These are phyloP conservation scores for Heliconius erato DNA, from an alignment of 2,888 invertebrate species.

Conservation along the genomic window DNA sequence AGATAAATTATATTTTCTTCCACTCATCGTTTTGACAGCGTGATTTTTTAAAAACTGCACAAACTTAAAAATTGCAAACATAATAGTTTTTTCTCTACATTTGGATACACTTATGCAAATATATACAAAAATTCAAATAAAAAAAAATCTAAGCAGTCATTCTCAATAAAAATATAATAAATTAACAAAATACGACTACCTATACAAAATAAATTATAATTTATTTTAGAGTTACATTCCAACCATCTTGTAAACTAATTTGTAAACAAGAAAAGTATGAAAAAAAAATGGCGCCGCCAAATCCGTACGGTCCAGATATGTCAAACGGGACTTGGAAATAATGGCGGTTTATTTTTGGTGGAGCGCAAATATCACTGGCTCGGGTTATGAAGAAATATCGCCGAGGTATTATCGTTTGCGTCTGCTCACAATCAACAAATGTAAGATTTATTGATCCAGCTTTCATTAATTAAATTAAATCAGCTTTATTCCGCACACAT, in stretches of 20 bases:
- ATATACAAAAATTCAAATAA: too few relatives aligned
- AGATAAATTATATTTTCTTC: too few relatives aligned
- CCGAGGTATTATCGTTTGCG: conserved; percentile 59
- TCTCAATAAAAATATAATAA: too few relatives aligned
- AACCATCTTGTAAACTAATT: conserved; percentile 41
- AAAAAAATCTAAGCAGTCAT: too few relatives aligned
- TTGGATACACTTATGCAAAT: too few relatives aligned
- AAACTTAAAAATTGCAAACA: too few relatives aligned
- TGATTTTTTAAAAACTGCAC: too few relatives aligned
- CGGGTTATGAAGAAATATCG: conserved; percentile 68
- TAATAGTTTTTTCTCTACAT: too few relatives aligned
- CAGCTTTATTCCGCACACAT: too few relatives aligned
- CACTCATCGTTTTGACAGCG: too few relatives aligned
- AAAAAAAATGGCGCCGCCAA: conserved; percentile 64
- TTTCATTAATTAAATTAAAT: conserved; percentile 30
- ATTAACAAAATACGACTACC: background rate
- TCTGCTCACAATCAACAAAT: conserved; percentile 58
- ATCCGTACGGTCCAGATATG: conserved; percentile 76
- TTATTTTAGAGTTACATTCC: background rate
- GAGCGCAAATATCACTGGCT: conserved; percentile 66
- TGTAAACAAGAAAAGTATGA: conserved; percentile 52
- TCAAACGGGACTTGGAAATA: conserved; percentile 76
- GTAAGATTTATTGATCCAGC: conserved; percentile 45
- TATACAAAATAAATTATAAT: background rate
- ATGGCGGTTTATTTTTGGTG: conserved; percentile 79